Conservation (phyloP, 2,888 invertebrate genomes). For the Pseudococcus viburni region DNA sequence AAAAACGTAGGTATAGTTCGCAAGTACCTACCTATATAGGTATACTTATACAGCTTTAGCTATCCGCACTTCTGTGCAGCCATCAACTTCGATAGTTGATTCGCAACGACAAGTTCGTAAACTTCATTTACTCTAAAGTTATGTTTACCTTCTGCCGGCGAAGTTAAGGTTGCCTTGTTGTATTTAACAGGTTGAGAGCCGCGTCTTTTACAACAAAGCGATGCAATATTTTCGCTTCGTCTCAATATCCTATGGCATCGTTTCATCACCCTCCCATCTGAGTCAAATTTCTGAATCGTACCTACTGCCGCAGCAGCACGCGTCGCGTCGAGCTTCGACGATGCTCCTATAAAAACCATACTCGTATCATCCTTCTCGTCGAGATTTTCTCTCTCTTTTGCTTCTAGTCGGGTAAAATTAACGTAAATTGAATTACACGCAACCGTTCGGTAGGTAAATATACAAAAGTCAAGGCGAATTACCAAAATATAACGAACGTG, state of each 20-base stretch:
- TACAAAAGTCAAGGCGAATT: conserved; percentile 8
- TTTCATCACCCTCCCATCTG: too few relatives aligned
- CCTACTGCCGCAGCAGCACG: too few relatives aligned
- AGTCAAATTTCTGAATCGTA: too few relatives aligned
- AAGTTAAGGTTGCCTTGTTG: background rate
- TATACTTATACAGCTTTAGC: too few relatives aligned
- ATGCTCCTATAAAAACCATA: background rate
- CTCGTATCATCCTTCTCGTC: background rate
- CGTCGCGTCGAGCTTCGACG: background rate
- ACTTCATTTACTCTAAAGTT: conserved; percentile 19
- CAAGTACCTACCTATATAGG: too few relatives aligned
- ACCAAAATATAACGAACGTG: background rate
- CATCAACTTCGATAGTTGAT: conserved; percentile 25
- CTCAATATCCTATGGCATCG: too few relatives aligned
- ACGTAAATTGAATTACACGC: conserved; percentile 1
- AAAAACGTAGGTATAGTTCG: too few relatives aligned
- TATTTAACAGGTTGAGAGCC: too few relatives aligned
- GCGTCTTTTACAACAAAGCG: too few relatives aligned
- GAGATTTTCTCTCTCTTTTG: background rate
- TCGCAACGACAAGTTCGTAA: conserved; percentile 17
- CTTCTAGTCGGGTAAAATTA: background rate
- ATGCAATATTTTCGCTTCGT: too few relatives aligned
- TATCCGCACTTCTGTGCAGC: background rate
- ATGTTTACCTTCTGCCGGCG: conserved; percentile 12
- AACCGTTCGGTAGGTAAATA: background rate